Percentiles rank a stretch among this genome's conserved stretches.
Evolutionary conservation across 2,888 invertebrate genomes (phyloP).

Genomic region (Cataglyphis cursor): DNA sequence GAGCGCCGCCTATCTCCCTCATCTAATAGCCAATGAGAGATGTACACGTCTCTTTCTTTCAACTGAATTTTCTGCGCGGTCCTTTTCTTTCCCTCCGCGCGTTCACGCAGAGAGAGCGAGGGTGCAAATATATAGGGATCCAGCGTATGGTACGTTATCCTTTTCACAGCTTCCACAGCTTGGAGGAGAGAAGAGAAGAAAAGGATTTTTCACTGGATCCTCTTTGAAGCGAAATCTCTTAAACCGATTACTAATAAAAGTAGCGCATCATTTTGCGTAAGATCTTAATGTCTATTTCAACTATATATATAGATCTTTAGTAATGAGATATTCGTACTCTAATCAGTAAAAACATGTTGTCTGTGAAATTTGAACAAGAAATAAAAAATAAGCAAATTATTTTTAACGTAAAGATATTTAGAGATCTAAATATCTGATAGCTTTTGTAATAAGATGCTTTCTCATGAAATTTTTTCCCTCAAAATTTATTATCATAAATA

Average conservation of each 20-base stretch:
- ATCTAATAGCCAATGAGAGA: conserved; percentile 45
- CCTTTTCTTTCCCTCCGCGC: conserved; percentile 19
- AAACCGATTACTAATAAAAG: conserved; percentile 56
- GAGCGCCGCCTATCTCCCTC: conserved; percentile 17
- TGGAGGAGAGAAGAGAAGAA: conserved; percentile 19
- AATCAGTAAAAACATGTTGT: background rate
- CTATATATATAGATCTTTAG: background rate
- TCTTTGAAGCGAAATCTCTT: conserved; percentile 46
- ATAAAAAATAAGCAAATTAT: background rate
- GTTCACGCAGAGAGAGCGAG: background rate
- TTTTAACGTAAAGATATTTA: background rate
- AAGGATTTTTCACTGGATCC: conserved; percentile 18
- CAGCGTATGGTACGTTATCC: conserved; percentile 47
- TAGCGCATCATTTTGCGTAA: conserved; percentile 29
- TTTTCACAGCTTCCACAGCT: conserved; percentile 46
- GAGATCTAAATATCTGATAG: background rate
- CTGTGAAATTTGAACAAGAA: background rate
- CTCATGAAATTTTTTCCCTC: too few relatives aligned
- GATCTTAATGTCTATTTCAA: conserved; percentile 17
- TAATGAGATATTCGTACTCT: background rate
- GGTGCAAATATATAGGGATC: conserved; percentile 17
- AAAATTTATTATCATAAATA: too few relatives aligned
- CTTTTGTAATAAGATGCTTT: background rate
- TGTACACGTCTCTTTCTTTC: background rate
- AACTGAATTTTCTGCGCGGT: background rate